These are phyloP conservation scores for Chamaetylas fuelleborni DNA, from an alignment of 2,113 vertebrate genomes.

Conservation along the genomic window DNA sequence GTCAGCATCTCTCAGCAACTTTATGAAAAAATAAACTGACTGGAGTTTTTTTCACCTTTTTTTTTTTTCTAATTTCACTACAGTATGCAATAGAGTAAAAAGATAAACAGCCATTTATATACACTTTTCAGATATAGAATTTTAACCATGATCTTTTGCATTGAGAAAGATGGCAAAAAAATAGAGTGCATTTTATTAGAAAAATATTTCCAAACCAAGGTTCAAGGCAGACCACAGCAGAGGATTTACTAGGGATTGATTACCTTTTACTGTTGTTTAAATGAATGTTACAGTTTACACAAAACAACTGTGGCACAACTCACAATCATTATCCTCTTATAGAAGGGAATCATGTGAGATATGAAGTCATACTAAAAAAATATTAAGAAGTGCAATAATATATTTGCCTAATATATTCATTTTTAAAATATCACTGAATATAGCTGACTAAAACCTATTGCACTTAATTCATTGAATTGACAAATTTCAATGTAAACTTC, in stretches of 20 bases:
- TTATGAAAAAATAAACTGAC: not conserved
- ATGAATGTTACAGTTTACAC: not conserved
- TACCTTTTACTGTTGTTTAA: not conserved
- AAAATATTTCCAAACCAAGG: not conserved
- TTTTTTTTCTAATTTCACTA: not conserved
- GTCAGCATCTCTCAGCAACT: not conserved
- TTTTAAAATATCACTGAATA: not conserved
- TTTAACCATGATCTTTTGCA: not conserved
- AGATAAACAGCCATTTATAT: not conserved
- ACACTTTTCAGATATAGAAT: not conserved
- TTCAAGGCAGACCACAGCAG: not conserved
- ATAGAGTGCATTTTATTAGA: not conserved
- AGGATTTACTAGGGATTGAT: not conserved
- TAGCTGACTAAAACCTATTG: not conserved
- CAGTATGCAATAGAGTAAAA: not conserved
- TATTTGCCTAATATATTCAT: not conserved
- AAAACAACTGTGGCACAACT: not conserved
- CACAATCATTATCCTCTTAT: not conserved
- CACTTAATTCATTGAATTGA: not conserved
- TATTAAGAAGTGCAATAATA: not conserved
- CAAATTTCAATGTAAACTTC: not conserved
- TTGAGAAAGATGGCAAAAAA: not conserved
- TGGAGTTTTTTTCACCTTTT: accelerated
- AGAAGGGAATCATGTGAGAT: not conserved
- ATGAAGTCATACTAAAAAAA: not conserved